Conservation (phyloP, 2,888 invertebrate genomes). For the Morpho deidamia region DNA sequence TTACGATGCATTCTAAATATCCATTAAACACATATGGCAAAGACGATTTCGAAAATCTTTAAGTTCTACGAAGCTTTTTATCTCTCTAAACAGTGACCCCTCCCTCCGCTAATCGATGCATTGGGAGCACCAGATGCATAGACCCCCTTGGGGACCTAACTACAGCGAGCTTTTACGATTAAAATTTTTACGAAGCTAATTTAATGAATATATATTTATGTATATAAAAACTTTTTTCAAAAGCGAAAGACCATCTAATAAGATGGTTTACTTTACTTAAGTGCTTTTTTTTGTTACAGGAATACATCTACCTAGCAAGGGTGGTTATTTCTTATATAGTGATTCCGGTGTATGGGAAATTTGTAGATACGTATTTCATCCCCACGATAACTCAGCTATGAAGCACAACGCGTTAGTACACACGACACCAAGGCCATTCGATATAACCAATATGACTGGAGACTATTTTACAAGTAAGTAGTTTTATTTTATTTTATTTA, state of each 20-base stretch:
- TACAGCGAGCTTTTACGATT: too few relatives aligned
- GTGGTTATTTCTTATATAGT: conserved; percentile 81
- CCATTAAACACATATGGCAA: too few relatives aligned
- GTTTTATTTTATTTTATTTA: background rate
- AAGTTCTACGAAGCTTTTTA: too few relatives aligned
- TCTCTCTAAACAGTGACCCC: too few relatives aligned
- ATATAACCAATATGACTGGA: conserved; percentile 41
- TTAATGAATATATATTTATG: too few relatives aligned
- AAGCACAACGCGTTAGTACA: conserved; percentile 29
- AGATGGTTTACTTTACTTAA: background rate
- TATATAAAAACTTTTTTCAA: too few relatives aligned
- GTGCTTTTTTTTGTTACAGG: conserved; percentile 52
- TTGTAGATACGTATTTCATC: conserved; percentile 69
- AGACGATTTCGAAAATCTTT: too few relatives aligned
- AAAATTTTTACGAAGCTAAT: too few relatives aligned
- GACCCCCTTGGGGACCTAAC: too few relatives aligned
- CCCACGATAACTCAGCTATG: conserved; percentile 29
- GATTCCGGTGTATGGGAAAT: conserved; percentile 85
- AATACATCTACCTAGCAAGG: conserved; percentile 74
- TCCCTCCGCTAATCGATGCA: too few relatives aligned
- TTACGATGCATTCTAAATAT: too few relatives aligned
- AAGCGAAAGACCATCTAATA: background rate
- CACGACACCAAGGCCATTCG: conserved; percentile 34
- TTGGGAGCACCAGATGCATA: too few relatives aligned
- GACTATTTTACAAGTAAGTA: conserved; percentile 47